Evolutionary conservation across 2,888 invertebrate genomes (phyloP).

Genomic region (Plutella xylostella): DNA sequence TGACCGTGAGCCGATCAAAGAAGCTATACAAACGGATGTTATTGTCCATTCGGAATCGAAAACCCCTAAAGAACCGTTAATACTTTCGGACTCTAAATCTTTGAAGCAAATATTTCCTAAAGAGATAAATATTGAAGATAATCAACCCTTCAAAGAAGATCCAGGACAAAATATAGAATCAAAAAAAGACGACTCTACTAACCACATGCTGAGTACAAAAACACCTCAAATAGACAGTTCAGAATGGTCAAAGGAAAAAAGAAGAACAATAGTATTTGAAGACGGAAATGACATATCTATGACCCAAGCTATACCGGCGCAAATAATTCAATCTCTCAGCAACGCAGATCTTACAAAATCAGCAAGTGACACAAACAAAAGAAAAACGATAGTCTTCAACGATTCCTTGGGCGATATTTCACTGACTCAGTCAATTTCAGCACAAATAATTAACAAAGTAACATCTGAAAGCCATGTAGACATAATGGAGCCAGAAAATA

Average conservation of each 20-base stretch:
- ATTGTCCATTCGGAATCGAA: no score
- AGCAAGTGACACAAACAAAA: slow-evolving; percentile 5
- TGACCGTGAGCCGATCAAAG: neutral
- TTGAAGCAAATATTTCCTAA: no score
- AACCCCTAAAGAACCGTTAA: no score
- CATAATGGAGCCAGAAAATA: neutral
- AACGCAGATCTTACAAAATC: neutral
- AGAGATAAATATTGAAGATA: no score
- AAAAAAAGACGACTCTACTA: neutral
- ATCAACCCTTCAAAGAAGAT: no score
- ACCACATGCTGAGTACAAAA: neutral
- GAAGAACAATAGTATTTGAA: neutral
- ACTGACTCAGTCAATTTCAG: slow-evolving; percentile 25
- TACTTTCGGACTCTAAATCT: no score
- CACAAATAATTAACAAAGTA: slow-evolving; percentile 18
- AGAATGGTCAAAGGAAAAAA: no score
- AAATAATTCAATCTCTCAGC: slow-evolving; percentile 10
- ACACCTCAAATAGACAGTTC: neutral
- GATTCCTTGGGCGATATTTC: slow-evolving; percentile 25
- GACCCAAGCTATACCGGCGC: slow-evolving; percentile 20
- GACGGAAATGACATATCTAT: slow-evolving; percentile 23
- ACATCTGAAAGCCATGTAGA: neutral
- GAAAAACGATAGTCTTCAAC: slow-evolving; percentile 21
- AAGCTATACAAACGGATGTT: no score
- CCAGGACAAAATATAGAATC: no score